Evolutionary conservation across 2,113 vertebrate genomes (phyloP), one percentile per base, ranked within the genome.

Genomic region (Sander vitreus): DNA sequence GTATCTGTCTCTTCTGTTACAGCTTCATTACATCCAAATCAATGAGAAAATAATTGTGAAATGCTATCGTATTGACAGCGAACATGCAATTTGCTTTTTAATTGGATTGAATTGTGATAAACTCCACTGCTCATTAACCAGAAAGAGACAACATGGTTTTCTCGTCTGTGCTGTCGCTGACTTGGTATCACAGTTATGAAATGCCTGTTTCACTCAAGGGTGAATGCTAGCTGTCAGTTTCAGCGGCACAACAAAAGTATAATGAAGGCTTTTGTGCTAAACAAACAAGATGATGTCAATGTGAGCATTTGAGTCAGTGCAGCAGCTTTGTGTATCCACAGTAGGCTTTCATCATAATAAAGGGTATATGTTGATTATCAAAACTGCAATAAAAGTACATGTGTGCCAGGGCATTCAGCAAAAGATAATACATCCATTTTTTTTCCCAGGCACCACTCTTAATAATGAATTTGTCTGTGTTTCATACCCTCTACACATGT

Each of bases 61-160:
- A 66, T 39, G 45, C 21, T 43, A 51, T 50, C 3, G 0, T 21
- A 72, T 19, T 53, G 66, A 72, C 11, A 27, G 48, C 2, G 12
- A 27, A 71, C 65, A 76, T 48, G 33, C 7, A 54, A 76, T 68
- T 85, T 55, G 19, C 45, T 73, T 54, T 59, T 69, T 80, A 30
- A 75, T 81, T 60, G 81, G 72, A 80, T 14, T 39, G 72, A 76
- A 76, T 16, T 47, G 6, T 47, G 43, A 76, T 76, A 72, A 85
- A 80, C 8, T 60, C 14, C n/a, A 6, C 13, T 27, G 21, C 21
- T 80, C 25, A 66, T 60, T 21, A 58, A 5, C 25, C 27, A 66
- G 23, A 23, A 5, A 23, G 13, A 79, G 51, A 60, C 77, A 4
- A 27, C 30, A 54, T 60, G 36, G 5, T 30, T 66, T 30, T 13